A percentile compares a stretch with the other conserved stretches of the same genome.
These are phyloP conservation scores for Monochamus alternatus DNA, from an alignment of 2,888 invertebrate genomes.

Conservation along the genomic window DNA sequence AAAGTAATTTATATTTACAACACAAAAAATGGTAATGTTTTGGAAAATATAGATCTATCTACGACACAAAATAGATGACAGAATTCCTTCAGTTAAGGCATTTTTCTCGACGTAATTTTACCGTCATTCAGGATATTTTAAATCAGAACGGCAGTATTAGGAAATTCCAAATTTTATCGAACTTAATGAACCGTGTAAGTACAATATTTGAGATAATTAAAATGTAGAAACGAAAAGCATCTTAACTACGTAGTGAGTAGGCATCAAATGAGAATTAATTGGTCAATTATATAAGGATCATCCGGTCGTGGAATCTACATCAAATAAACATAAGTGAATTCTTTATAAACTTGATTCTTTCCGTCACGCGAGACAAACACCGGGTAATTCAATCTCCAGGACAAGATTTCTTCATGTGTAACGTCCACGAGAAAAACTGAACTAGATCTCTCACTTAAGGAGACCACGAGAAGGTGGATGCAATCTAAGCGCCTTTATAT, in stretches of 20 bases:
- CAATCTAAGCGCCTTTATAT: conserved; percentile 26
- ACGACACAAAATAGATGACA: too few relatives aligned
- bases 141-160: neutral
- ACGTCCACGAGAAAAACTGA: neutral
- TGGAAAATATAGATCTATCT: too few relatives aligned
- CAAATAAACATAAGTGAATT: conserved; percentile 23
- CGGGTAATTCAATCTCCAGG: conserved; percentile 22
- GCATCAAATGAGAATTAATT: conserved; percentile 5
- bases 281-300: conserved; percentile 17
- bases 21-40: too few relatives aligned
- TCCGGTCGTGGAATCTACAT: conserved; percentile 21
- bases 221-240: neutral
- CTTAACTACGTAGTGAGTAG: neutral
- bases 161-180: neutral
- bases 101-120: too few relatives aligned
- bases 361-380: conserved; percentile 18
- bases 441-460: conserved; percentile 10
- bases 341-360: conserved; percentile 17
- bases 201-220: neutral
- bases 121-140: too few relatives aligned
- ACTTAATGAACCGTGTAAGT: neutral
- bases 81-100: too few relatives aligned
- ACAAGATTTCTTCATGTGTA: conserved; percentile 9
- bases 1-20: too few relatives aligned
- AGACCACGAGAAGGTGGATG: neutral